Conservation (phyloP, 37 sponge, comb jelly and placozoan genomes). For the Geodia barretti region DNA sequence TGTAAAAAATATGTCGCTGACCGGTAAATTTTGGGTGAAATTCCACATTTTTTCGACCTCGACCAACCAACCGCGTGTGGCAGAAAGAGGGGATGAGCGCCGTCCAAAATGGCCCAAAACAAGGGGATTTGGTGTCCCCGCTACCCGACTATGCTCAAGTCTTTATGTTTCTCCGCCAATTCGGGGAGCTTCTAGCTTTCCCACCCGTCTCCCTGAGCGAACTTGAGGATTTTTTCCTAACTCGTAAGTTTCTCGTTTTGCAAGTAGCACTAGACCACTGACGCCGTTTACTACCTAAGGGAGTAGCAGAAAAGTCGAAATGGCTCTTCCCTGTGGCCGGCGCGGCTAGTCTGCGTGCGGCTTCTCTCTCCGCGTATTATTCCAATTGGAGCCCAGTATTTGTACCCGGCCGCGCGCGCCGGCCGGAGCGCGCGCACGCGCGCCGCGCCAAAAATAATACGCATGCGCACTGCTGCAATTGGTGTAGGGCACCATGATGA, state of each 20-base stretch:
- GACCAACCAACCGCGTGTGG: background rate
- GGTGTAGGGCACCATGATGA: background rate
- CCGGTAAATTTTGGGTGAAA: background rate
- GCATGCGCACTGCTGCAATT: background rate
- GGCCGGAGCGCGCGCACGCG: background rate
- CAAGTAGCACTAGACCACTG: background rate
- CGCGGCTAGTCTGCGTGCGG: background rate
- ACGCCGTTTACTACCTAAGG: background rate
- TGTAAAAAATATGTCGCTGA: background rate
- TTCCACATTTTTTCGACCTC: no score
- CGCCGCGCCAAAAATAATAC: background rate
- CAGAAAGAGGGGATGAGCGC: slow-evolving; percentile 9
- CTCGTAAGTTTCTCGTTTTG: slow-evolving; percentile 17
- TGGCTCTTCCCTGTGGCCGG: background rate
- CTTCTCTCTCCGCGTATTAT: background rate
- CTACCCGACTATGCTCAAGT: slow-evolving; percentile 57
- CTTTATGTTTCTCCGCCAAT: slow-evolving; percentile 43
- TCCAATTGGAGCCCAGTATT: slow-evolving; percentile 37
- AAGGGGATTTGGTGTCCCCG: background rate
- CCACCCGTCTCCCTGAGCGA: slow-evolving; percentile 32
- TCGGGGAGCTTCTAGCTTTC: slow-evolving; percentile 26
- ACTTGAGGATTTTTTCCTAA: slow-evolving; percentile 52
- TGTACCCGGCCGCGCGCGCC: background rate
- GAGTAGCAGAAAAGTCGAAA: background rate
- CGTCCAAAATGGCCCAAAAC: background rate